Evolutionary conservation across 2,113 vertebrate genomes (phyloP).

Genomic region (Lepisosteus oculatus): DNA sequence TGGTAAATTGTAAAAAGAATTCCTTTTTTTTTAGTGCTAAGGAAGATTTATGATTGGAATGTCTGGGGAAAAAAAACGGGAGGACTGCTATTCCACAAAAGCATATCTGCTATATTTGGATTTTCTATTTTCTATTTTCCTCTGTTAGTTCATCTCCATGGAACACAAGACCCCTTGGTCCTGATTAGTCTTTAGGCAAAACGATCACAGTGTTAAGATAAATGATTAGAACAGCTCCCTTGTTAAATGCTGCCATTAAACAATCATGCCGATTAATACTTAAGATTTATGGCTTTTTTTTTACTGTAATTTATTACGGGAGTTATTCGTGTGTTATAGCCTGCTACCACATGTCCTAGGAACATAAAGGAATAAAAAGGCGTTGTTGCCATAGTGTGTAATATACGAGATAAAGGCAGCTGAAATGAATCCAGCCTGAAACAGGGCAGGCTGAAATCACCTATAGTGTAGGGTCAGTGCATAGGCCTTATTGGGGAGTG

Average conservation of each 20-base stretch:
- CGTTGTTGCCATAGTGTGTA: neutral
- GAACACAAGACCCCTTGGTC: neutral
- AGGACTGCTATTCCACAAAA: too few species aligned
- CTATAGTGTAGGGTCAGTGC: neutral
- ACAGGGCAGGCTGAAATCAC: neutral
- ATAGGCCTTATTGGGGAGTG: too few species aligned
- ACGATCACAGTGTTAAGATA: constrained; percentile 14
- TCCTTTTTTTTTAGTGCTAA: too few species aligned
- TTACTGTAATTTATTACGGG: constrained; percentile 10
- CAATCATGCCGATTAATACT: constrained; percentile 25
- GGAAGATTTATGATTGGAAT: too few species aligned
- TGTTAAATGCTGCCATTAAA: constrained; percentile 35
- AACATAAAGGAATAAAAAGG: neutral
- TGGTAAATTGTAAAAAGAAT: too few species aligned
- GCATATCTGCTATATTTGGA: neutral
- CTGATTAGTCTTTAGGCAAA: constrained; percentile 10
- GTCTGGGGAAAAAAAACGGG: too few species aligned
- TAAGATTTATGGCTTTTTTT: constrained; percentile 30
- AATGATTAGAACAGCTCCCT: constrained; percentile 36
- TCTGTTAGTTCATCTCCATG: constrained; percentile 1
- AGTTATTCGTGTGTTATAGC: constrained; percentile 10
- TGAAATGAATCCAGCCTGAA: neutral
- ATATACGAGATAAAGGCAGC: neutral
- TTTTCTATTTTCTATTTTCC: neutral
- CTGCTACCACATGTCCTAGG: constrained; percentile 28